Evolutionary conservation across 2,113 vertebrate genomes (phyloP).

Genomic region (Formicarius rufipectus): DNA sequence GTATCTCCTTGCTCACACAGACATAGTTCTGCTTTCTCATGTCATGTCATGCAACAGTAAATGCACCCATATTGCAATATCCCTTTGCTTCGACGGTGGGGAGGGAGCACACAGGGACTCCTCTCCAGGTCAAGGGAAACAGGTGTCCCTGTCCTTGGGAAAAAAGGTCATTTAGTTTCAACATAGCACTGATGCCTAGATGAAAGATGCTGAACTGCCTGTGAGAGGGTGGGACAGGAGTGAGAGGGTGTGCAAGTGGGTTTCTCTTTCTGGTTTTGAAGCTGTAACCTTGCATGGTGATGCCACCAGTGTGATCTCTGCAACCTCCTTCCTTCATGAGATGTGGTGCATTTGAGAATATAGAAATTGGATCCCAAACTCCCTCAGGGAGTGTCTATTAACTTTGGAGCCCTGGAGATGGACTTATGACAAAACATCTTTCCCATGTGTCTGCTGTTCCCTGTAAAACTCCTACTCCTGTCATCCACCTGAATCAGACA

Average conservation of each 20-base stretch:
- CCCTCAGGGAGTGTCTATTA: background rate
- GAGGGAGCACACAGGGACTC: background rate
- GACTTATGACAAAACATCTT: background rate
- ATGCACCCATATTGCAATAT: fast-evolving
- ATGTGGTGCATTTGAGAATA: background rate
- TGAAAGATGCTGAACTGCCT: background rate
- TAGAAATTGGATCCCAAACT: background rate
- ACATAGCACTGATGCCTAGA: fast-evolving
- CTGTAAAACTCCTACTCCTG: background rate
- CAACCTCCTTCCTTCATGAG: background rate
- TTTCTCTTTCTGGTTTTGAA: background rate
- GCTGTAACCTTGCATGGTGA: background rate
- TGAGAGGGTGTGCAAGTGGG: fast-evolving
- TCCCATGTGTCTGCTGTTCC: background rate
- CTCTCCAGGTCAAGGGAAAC: background rate
- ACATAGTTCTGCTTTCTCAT: fast-evolving
- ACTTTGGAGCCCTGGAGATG: background rate
- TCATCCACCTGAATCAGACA: background rate
- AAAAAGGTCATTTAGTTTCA: background rate
- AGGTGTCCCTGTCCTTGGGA: background rate
- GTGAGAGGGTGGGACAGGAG: background rate
- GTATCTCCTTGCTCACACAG: background rate
- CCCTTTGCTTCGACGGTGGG: background rate
- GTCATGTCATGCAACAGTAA: fast-evolving
- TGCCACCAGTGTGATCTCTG: background rate